Conservation (phyloP, 2,888 invertebrate species). For the Scaeva pyrastri region DNA sequence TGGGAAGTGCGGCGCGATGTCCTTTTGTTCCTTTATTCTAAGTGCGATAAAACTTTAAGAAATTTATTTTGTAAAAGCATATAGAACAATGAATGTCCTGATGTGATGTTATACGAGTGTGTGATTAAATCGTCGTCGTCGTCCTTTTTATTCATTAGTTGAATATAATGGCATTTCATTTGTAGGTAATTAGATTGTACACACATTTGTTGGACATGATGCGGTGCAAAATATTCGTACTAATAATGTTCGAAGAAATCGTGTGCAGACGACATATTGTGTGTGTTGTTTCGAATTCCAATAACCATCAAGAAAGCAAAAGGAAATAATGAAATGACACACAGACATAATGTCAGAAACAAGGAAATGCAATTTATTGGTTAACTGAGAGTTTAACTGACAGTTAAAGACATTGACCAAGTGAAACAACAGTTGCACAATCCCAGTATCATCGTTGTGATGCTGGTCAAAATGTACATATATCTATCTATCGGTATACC, state of each 20-base stretch:
- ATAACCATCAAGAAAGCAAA: background rate
- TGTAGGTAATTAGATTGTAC: constrained; percentile 70
- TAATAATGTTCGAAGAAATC: constrained; percentile 16
- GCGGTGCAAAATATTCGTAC: constrained; percentile 8
- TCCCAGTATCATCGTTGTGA: background rate
- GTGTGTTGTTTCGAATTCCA: no score
- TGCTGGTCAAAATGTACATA: background rate
- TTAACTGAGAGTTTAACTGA: constrained; percentile 70
- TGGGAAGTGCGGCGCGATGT: background rate
- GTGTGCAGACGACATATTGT: background rate
- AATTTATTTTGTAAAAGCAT: background rate
- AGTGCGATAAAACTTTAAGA: background rate
- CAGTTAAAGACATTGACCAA: constrained; percentile 62
- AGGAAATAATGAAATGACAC: constrained; percentile 52
- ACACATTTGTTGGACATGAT: constrained; percentile 47
- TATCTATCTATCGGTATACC: no score
- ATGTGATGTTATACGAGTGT: background rate
- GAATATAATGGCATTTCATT: constrained; percentile 56
- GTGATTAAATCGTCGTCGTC: constrained; percentile 27
- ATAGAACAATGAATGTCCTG: constrained; percentile 12
- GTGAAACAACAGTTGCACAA: constrained; percentile 35
- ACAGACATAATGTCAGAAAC: constrained; percentile 67
- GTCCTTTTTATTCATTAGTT: constrained; percentile 57
- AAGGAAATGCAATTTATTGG: constrained; percentile 72
- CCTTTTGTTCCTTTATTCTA: constrained; percentile 45